Evolutionary conservation across 2,888 invertebrate genomes (phyloP), one percentile per base, ranked within the genome.

Genomic region (Therioaphis trifolii): DNA sequence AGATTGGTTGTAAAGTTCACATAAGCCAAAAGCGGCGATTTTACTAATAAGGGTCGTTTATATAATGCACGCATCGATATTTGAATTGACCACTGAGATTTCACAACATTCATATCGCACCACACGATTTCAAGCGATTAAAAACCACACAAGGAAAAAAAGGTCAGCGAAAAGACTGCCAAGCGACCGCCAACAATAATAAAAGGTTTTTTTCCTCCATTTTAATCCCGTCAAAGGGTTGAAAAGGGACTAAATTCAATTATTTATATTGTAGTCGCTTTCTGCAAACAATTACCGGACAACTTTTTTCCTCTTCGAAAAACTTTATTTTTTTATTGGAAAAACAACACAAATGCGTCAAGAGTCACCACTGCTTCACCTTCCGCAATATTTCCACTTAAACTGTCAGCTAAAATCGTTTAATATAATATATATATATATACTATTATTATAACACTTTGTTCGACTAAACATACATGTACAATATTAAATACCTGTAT

Each of bases 171-270:
- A 80, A 69, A 80, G 27, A 71, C n/a, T 52, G 55, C 43, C 18
- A 14, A 27, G 46, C 27, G 52, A 24, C 79, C 79, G 29, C 72
- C 24, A 24, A 82, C 55, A 77, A 76, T 68, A 78, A 79, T 79
- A 80, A 80, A 72, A 72, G 80, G 72, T 72, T 21, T 72, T 72
- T 80, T 72, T 66, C n/a, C 72, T 58, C 35, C 35, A 29, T 72
- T 72, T 72, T 82, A 82, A 74, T 72, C 72, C 61, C 49, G 61
- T 82, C 80, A 82, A 82, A 71, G 80, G 80, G 80, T 82, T 82
- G 80, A 72, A 82, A 84, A 71, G 77, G 84, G 76, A 85, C 84
- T 72, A 77, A 84, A 85, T 85, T 85, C 82, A 77, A 84, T 85
- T 85, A 85, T 85, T 85, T 84, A 85, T 84, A 76, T 72, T 84